Evolutionary conservation across 2,888 invertebrate genomes (phyloP).

Genomic region (Microctonus brassicae): DNA sequence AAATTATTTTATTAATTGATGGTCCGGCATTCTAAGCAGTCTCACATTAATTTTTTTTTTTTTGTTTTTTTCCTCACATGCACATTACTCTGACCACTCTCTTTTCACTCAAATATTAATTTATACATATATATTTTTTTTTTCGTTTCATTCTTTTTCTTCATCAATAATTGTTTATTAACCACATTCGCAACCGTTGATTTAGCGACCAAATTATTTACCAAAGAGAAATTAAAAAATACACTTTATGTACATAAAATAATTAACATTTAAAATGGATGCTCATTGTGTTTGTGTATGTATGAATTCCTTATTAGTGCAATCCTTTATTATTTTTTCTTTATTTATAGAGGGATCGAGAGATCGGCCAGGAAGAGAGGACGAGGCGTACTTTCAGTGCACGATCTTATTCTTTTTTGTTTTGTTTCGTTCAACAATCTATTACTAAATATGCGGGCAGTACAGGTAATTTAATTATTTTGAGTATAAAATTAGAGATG

Average conservation of each 20-base stretch:
- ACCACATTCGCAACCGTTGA: constrained; percentile 47
- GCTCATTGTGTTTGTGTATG: constrained; percentile 24
- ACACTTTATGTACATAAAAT: constrained; percentile 59
- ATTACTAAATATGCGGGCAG: constrained; percentile 35
- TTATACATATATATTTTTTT: constrained; percentile 20
- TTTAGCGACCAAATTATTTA: constrained; percentile 52
- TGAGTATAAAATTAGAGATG: constrained; percentile 26
- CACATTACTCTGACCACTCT: constrained; percentile 41
- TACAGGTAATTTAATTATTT: constrained; percentile 29
- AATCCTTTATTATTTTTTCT: constrained; percentile 32
- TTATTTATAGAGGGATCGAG: constrained; percentile 34
- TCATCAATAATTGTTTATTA: constrained; percentile 3
- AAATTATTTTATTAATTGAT: constrained; percentile 33
- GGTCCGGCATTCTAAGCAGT: constrained; percentile 39
- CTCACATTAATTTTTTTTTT: constrained; percentile 34
- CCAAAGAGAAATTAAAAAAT: constrained; percentile 50
- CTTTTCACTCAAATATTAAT: constrained; percentile 36
- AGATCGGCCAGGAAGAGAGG: constrained; percentile 41
- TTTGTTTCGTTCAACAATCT: constrained; percentile 31
- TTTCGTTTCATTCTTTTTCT: not conserved
- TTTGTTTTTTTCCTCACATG: constrained; percentile 36
- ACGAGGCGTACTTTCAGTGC: constrained; percentile 44
- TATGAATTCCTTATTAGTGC: constrained; percentile 49
- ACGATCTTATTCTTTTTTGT: constrained; percentile 33
- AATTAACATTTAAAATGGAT: constrained; percentile 46